These are phyloP conservation scores for Petroica traversi DNA, from an alignment of 2,113 vertebrate genomes.

Conservation along the genomic window DNA sequence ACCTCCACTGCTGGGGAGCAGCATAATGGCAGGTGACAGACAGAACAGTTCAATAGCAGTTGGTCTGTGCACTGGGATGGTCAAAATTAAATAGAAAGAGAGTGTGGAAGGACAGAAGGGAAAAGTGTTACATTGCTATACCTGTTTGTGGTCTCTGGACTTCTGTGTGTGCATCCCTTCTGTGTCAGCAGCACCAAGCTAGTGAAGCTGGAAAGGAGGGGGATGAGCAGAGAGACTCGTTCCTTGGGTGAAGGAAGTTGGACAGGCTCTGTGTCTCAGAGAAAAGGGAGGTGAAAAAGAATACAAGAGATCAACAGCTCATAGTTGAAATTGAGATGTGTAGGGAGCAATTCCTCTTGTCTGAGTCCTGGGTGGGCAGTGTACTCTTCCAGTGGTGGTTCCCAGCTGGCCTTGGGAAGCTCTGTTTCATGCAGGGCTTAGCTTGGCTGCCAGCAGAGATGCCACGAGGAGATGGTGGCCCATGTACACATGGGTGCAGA, in stretches of 20 bases:
- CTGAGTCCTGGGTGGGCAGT: accelerated
- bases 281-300: neutral
- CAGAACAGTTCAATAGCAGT: neutral
- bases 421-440: neutral
- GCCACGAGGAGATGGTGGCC: accelerated
- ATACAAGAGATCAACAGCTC: neutral
- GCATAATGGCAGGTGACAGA: neutral
- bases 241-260: neutral
- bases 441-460: neutral
- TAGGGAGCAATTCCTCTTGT: neutral
- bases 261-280: neutral
- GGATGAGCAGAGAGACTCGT: neutral
- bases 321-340: neutral
- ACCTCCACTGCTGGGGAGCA: neutral
- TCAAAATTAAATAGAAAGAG: neutral
- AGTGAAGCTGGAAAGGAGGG: neutral
- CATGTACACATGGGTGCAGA: accelerated
- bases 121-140: neutral
- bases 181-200: neutral
- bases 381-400: neutral
- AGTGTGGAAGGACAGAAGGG: neutral
- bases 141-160: neutral
- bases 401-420: neutral
- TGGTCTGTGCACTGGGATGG: neutral
- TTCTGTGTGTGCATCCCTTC: neutral